These are phyloP conservation scores for Aethes cnicana DNA, from an alignment of 2,888 invertebrate species.

Conservation along the genomic window DNA sequence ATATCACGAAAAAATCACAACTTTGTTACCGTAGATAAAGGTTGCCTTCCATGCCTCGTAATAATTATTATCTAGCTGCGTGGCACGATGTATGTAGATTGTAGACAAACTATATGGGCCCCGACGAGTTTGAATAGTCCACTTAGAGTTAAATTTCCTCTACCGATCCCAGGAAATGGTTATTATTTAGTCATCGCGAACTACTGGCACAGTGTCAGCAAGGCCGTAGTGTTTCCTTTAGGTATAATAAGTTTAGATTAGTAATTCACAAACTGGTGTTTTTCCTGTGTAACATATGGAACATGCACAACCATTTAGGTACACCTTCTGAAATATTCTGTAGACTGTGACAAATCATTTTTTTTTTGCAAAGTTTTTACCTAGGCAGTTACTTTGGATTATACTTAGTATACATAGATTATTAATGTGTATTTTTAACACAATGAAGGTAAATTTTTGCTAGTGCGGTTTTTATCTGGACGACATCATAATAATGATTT, in stretches of 20 bases:
- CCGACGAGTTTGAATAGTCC: slow-evolving; percentile 11
- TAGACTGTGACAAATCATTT: no score
- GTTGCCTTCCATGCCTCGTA: not conserved
- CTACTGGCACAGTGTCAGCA: slow-evolving; percentile 4
- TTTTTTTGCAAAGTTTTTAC: no score
- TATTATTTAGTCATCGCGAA: slow-evolving; percentile 21
- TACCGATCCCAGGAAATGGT: slow-evolving; percentile 22
- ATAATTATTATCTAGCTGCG: no score
- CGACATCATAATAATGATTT: no score
- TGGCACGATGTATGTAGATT: slow-evolving; percentile 7
- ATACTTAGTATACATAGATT: no score
- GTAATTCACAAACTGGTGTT: slow-evolving; percentile 3
- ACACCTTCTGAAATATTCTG: slow-evolving; percentile 4
- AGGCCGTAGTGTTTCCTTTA: slow-evolving; percentile 20
- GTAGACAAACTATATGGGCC: slow-evolving; percentile 1
- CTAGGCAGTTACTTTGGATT: no score
- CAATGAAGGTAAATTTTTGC: no score
- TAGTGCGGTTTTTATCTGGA: no score
- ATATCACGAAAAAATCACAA: no score
- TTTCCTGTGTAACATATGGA: slow-evolving; percentile 12
- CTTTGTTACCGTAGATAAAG: no score
- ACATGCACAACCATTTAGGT: slow-evolving; percentile 24
- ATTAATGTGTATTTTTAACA: no score
- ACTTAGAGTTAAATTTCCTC: slow-evolving; percentile 19
- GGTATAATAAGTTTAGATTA: not conserved